phyloP scores from a whole-genome alignment of 2,888 invertebrate genomes.

The Ethmia dodecea region DNA sequence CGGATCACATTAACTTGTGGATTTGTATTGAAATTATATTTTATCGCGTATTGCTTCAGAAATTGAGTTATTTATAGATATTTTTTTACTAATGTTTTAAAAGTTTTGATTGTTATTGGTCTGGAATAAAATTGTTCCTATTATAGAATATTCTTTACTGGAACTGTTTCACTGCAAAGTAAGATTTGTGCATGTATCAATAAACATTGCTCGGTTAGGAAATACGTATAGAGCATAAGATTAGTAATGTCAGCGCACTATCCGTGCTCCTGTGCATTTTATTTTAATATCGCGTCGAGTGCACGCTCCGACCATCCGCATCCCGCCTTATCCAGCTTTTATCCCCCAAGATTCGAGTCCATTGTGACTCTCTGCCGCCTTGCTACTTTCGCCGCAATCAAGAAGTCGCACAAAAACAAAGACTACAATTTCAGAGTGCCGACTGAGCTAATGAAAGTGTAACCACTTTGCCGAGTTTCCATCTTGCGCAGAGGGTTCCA shows the following conservation, averaged over 20 bases:
- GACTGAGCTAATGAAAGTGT: constrained; percentile 13
- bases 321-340: constrained; percentile 37
- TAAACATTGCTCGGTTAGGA: too few relatives aligned
- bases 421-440: constrained; percentile 24
- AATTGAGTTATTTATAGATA: too few relatives aligned
- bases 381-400: constrained; percentile 41
- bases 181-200: too few relatives aligned
- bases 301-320: constrained; percentile 40
- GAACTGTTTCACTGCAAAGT: too few relatives aligned
- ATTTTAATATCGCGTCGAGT: constrained; percentile 53
- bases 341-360: constrained; percentile 38
- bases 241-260: constrained; percentile 4
- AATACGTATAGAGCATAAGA: neutral
- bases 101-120: too few relatives aligned
- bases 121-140: too few relatives aligned
- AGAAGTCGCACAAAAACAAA: constrained; percentile 38
- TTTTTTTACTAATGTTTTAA: too few relatives aligned
- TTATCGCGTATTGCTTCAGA: too few relatives aligned
- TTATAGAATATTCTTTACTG: too few relatives aligned
- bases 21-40: too few relatives aligned
- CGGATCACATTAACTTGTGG: too few relatives aligned
- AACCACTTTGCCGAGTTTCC: constrained; percentile 13
- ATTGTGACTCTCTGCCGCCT: constrained; percentile 47
- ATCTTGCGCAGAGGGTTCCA: constrained; percentile 11
- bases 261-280: constrained; percentile 35